Conservation (phyloP, 2,797 vertebrate species). For the Neoniphon sammara region DNA sequence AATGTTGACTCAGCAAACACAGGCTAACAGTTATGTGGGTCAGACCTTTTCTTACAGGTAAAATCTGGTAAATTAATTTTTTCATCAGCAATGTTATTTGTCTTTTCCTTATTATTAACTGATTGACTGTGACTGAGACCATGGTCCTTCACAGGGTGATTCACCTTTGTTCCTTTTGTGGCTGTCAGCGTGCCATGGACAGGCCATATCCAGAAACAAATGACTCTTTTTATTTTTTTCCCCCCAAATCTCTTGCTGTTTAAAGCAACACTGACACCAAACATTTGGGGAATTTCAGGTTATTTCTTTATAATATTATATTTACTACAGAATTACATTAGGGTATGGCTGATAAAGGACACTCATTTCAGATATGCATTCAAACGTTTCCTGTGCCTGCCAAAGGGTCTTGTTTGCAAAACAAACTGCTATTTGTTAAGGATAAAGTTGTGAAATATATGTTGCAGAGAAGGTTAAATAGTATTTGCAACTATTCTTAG, state of each 20-base stretch:
- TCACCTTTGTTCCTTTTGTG: background rate
- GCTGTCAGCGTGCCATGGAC: background rate
- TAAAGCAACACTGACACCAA: background rate
- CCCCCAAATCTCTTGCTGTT: background rate
- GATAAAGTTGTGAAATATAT: background rate
- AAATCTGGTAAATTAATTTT: background rate
- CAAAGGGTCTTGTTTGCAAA: background rate
- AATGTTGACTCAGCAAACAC: conserved; percentile 72
- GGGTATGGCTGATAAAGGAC: background rate
- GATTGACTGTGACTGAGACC: too few species aligned
- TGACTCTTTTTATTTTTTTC: too few species aligned
- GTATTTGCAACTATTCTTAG: too few species aligned
- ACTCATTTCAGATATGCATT: background rate
- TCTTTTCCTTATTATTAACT: too few species aligned
- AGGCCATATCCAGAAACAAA: background rate
- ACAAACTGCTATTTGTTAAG: background rate
- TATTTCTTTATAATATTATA: background rate
- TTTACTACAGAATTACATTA: background rate
- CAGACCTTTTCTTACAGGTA: conserved; percentile 6
- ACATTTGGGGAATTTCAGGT: background rate
- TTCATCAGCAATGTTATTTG: background rate
- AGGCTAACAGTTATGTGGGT: background rate
- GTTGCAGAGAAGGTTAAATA: background rate
- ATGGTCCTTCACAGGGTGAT: too few species aligned
- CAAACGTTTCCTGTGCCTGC: background rate